Base-by-base conservation (phyloP, 92 coral and sea anemone species). In the Siderastrea siderea region DNA sequence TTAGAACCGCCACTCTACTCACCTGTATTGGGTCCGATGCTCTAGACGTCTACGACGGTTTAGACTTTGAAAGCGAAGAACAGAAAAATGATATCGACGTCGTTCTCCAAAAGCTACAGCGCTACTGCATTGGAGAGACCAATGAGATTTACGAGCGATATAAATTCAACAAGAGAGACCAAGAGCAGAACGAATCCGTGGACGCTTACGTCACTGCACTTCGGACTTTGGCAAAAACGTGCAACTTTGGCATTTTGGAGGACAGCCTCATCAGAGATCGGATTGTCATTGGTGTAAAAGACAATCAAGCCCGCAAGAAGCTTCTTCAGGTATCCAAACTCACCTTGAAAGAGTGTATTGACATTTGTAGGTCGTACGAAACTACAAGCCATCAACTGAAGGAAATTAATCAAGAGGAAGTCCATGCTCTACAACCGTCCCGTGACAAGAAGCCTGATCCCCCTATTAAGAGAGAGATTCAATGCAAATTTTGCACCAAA, bases 151-250 rank as follows among this genome's bases (percentile, higher is more conserved):
- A 84, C 71, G 95, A 93, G 85, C 77, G 95, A 43, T 95, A 93
- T 65, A 66, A 68, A 66, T 91, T 91, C 52, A 89, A 93, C 73
- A 88, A 88, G 86, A 70, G 96, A 78, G 89, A 80, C 47, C 96
- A 91, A 90, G 91, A 91, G 77, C 83, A 68, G 15, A 90, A 83
- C 64, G 95, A 95, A 84, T 53, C 96, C 2, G 70, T 93, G 47
- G 96, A 95, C 74, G 90, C 94, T 5, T 90, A 87, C 79, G 91
- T 92, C 84, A 84, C 98, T 58, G 92, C 93, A 68, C 85, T 92
- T 26, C 82, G 84, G 38, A 81, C 87, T 2, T 81, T 92, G 85
- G 93, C 96, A 3, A 88, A 93, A 60, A 92, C 93, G 14, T 94
- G 92, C 49, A 94, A 92, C 86, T 92, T 83, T 67, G 94, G 98